Percentiles rank a stretch among this genome's conserved stretches.
Conservation (phyloP, 1,140 invertebrate species). For the Bombus soroeensis region DNA sequence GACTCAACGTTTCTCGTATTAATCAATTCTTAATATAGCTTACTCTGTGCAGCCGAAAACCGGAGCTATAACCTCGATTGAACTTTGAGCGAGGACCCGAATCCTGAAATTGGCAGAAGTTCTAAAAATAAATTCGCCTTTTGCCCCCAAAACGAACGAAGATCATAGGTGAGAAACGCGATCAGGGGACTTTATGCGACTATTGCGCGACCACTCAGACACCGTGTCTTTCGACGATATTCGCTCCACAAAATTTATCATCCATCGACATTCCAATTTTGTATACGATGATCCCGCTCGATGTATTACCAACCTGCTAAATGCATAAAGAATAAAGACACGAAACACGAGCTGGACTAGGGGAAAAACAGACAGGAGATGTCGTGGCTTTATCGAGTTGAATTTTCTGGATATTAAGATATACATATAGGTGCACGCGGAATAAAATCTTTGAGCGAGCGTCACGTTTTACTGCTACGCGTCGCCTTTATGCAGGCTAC, state of each 20-base stretch:
- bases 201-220: too few species aligned
- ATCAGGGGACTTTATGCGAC: too few species aligned
- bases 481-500: conserved; percentile 52
- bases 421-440: neutral
- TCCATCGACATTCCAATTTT: too few species aligned
- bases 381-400: neutral
- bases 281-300: neutral
- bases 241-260: too few species aligned
- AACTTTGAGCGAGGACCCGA: neutral
- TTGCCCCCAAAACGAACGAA: neutral
- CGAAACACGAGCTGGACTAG: neutral
- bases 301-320: neutral
- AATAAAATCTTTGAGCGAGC: conserved; percentile 66
- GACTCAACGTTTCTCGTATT: conserved; percentile 9
- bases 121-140: neutral
- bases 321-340: neutral
- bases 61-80: neutral
- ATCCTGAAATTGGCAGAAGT: neutral
- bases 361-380: neutral
- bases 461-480: conserved; percentile 57
- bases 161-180: neutral
- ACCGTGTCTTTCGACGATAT: too few species aligned
- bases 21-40: conserved; percentile 5
- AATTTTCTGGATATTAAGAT: neutral
- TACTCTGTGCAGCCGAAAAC: neutral